Base-by-base conservation (phyloP, 2,888 invertebrate genomes). In the Zaprionus bogoriensis region DNA sequence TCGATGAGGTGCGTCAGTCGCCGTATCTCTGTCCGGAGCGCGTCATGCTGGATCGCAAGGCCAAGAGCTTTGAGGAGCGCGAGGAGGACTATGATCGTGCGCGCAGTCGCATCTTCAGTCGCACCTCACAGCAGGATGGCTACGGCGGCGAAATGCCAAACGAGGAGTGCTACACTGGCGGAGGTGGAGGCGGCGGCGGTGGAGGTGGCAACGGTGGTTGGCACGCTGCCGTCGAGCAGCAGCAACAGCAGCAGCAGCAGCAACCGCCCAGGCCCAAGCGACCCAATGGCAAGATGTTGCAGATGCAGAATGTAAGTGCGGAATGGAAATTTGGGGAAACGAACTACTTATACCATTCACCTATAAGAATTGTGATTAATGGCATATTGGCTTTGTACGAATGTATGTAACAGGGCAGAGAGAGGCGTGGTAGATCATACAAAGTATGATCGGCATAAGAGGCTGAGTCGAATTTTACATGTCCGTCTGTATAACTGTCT, bases 61-160 rank as follows among this genome's bases (percentile, higher is more conserved):
- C 95, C 90, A 96, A 96, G 89, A 96, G 97, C 74, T 95, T 98
- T 84, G 98, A 98, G 90, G 98, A 98, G 91, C 92, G 98, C 23
- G 97, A 97, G 91, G 95, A 95, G 87, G 96, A 97, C 80, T 98
- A 98, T 89, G 96, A 96, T 89, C 94, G 95, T 87, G 96, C 94
- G 47, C 93, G 96, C 59, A 93, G 95, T 72, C 93, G 98, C 91
- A 98, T 98, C 92, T 98, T 98, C 89, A 89, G 83, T 71, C 89
- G 90, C 47, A 85, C 76, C 9, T 57, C 79, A 14, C 78, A 75
- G 17, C 89, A 89, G 23, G 88, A 89, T 30, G 77, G 71, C 23
- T 87, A 82, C 42, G 71, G 57, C 46, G 60, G 57, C 1, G 68
- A 70, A 7, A 41, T 42, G 66, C 42, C 27, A 47, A 72, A 76